phyloP scores from a whole-genome alignment of 1,140 invertebrate genomes.

The Homarus americanus region DNA sequence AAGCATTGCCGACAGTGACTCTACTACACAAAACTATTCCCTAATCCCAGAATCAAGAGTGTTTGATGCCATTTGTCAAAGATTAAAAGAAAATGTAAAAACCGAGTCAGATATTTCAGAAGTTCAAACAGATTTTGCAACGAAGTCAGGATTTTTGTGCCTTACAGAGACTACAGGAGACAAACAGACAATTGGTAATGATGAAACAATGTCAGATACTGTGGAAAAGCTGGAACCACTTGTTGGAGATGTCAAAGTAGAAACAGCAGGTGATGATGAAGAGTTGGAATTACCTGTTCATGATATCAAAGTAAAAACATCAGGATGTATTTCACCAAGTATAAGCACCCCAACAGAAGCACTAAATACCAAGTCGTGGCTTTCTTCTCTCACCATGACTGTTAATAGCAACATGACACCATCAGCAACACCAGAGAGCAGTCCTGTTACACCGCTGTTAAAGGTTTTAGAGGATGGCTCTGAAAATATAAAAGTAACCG shows the following conservation, averaged over 20 bases:
- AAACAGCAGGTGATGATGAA: background rate
- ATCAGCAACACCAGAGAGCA: background rate
- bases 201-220: background rate
- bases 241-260: background rate
- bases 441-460: background rate
- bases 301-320: background rate
- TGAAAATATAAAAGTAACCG: background rate
- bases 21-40: background rate
- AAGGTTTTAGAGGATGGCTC: background rate
- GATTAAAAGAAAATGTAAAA: conserved; percentile 13
- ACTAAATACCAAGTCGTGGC: conserved; percentile 34
- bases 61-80: conserved; percentile 7
- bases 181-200: background rate
- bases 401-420: background rate
- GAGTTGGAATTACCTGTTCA: background rate
- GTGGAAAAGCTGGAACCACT: background rate
- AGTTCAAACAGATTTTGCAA: background rate
- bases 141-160: conserved; percentile 33
- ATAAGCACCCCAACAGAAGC: background rate
- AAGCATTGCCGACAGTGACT: background rate
- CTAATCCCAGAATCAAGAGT: background rate
- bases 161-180: conserved; percentile 10
- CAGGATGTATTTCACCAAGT: background rate
- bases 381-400: conserved; percentile 26
- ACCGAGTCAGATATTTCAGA: background rate